Conservation (phyloP, 1,140 invertebrate species). For the Holotrichia oblita region DNA sequence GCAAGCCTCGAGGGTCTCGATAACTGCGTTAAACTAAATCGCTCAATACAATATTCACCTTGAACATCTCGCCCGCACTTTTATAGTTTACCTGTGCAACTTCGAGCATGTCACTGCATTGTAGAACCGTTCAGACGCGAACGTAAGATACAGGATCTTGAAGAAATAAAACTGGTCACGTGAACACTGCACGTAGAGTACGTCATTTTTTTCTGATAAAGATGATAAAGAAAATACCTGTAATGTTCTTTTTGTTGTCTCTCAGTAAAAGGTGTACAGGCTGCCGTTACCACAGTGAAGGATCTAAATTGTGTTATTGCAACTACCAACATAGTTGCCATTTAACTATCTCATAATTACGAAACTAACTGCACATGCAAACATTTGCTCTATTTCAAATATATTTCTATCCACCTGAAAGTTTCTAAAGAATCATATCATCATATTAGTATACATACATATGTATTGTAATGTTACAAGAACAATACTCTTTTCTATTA, state of each 20-base stretch:
- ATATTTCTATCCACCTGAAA: too few species aligned
- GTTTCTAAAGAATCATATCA: too few species aligned
- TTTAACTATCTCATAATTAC: too few species aligned
- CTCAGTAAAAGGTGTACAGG: background rate
- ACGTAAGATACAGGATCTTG: slow-evolving; percentile 45
- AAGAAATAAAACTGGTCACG: slow-evolving; percentile 45
- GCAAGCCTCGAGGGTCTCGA: slow-evolving; percentile 39
- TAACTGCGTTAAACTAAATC: slow-evolving; percentile 8
- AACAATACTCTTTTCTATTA: too few species aligned
- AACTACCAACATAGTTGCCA: too few species aligned
- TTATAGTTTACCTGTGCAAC: slow-evolving; percentile 11
- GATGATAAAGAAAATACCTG: slow-evolving; percentile 12
- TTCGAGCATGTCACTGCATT: slow-evolving; percentile 43
- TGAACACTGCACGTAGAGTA: slow-evolving; percentile 22
- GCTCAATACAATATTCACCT: background rate
- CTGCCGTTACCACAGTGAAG: background rate
- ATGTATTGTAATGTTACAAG: too few species aligned
- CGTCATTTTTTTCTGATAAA: slow-evolving; percentile 29
- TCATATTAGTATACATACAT: too few species aligned
- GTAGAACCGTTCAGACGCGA: slow-evolving; percentile 43
- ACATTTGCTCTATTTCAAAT: too few species aligned
- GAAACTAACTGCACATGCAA: too few species aligned
- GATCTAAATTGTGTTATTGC: background rate
- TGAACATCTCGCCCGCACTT: background rate
- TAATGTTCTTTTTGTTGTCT: background rate